Base-by-base conservation (phyloP, 2,113 vertebrate genomes). In the Lasiurus borealis region DNA sequence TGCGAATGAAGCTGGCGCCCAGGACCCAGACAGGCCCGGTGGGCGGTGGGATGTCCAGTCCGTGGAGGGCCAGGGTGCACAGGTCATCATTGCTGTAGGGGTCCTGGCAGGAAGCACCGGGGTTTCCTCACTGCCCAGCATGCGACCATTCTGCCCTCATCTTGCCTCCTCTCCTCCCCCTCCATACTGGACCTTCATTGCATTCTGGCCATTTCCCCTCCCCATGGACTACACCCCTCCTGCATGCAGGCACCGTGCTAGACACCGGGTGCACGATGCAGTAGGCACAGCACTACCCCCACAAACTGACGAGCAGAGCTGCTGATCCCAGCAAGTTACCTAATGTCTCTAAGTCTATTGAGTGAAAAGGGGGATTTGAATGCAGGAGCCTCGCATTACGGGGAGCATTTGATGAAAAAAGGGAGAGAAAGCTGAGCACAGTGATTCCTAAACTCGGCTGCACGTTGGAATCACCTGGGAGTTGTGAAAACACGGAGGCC, bases 1-100 rank as follows among this genome's bases (percentile, higher is more conserved):
- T 99, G 8, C 99, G 98, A 27, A 99, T 99, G 98, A 99, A 99
- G 96, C 98, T 99, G 97, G 99, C 99, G 0, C 99, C 99, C 95
- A 99, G 98, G 95, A 99, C 99, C 99, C 99, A 99, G 88, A 99
- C 85, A 19, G 99, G 99, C 4, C 99, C 99, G 1, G 98, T 97
- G 0, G 99, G 99, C 0, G 99, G 99, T 0, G 99, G 99, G 78
- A 99, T 97, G 89, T 99, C 99, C 97, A 99, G 91, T 48, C 98
- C 99, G 0, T 98, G 98, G 97, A 99, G 99, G 52, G 99, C 99
- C 97, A 99, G 98, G 3, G 95, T 98, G 86, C 99, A 99, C 88
- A 99, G 91, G 0, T 99, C 98, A 27, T 99, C 98, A 0, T 98
- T 98, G 0, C 98, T 98, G 92, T 99, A 98, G 14, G 99, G 98